Base-by-base conservation (phyloP, 1,140 invertebrate species). In the Drosophila erecta region DNA sequence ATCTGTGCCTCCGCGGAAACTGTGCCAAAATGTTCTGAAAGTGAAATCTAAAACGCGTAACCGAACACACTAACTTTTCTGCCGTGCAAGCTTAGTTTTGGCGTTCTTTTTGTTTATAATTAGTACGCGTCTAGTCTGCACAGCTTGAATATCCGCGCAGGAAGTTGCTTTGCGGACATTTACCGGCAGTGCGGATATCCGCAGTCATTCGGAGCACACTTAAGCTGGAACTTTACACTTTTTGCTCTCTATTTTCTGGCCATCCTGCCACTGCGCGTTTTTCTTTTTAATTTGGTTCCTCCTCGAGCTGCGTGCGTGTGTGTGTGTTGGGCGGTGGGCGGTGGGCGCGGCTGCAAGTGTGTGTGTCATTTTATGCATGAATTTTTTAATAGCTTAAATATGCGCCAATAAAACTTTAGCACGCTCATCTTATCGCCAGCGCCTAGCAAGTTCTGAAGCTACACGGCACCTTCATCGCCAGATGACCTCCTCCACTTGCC, bases 371-470 rank as follows among this genome's bases (percentile, higher is more conserved):
- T 87, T 87, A 87, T 87, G 84, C 84, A 87, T 87, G 84, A 54
- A 87, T 89, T 87, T 87, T 87, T 87, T 87, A 87, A 87, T 89
- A 87, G 84, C 84, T 87, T 87, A 87, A 87, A 87, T 87, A 87
- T 87, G 84, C 84, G 84, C 84, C 84, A 89, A 86, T 86, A 86
- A 86, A 86, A 86, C 83, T 86, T 86, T 87, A 86, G 83, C 83
- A 89, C 83, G 83, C 84, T 89, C 84, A 83, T 89, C 83, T 86
- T 86, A 86, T 86, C 81, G 81, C 73, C 67, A 58, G 56, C 73
- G 81, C 81, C 81, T 85, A 55, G 72, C 62, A 84, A 85, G 66
- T 78, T 85, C 35, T 80, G 40, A 58, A 27, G 41, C 41, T 60
- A 22, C 20, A 24, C 56, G 43, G 55, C 46, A 20, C 38, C 47